phyloP scores from a whole-genome alignment of 1,140 invertebrate species.

The Drosophila eugracilis region DNA sequence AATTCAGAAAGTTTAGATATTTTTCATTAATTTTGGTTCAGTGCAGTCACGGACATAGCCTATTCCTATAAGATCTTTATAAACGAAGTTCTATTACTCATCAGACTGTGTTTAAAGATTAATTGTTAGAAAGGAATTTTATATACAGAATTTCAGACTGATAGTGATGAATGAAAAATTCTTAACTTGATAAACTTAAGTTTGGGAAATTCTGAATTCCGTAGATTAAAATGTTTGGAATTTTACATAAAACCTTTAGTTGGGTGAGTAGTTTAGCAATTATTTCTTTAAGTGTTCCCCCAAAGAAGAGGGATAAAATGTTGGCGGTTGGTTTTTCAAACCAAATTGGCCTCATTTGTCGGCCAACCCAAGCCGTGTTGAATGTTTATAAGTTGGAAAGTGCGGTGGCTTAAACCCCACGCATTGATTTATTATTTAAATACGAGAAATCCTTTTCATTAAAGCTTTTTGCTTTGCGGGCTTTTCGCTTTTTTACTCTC shows the following conservation, averaged over 20 bases:
- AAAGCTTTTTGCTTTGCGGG: conserved; percentile 61
- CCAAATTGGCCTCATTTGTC: conserved; percentile 56
- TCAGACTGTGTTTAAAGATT: not conserved
- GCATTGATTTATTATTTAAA: conserved; percentile 76
- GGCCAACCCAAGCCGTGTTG: not conserved
- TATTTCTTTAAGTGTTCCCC: not conserved
- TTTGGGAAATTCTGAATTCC: not conserved
- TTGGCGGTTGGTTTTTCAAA: conserved; percentile 14
- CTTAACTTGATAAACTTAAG: not conserved
- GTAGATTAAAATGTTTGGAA: not conserved
- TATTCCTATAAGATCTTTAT: not conserved
- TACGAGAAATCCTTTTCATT: conserved; percentile 63
- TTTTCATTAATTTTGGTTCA: not conserved
- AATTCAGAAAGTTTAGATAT: not conserved
- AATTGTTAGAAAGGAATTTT: not conserved
- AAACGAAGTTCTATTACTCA: not conserved
- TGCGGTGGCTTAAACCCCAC: conserved; percentile 16
- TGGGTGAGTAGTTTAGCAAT: no score
- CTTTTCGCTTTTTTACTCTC: conserved; percentile 7
- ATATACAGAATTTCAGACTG: not conserved
- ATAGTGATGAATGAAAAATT: no score
- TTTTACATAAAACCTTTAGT: no score
- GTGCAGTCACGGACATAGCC: not conserved
- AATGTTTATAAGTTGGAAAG: conserved; percentile 3
- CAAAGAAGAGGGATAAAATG: conserved; percentile 21